Conservation (phyloP, 2,888 invertebrate species). For the Polymixis lichenea region DNA sequence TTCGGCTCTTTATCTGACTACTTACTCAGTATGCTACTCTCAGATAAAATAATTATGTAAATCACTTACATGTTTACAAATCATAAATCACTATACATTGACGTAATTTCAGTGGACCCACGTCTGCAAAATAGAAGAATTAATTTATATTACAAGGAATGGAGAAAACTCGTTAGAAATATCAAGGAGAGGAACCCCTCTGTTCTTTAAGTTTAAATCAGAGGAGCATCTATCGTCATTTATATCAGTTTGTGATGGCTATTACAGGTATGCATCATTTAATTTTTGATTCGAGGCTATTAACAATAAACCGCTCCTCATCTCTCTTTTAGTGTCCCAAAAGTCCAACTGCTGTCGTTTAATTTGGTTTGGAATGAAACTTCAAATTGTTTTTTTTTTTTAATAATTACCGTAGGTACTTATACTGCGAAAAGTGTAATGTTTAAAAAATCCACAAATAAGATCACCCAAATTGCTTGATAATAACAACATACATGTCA, state of each 20-base stretch:
- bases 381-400: neutral
- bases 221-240: slow-evolving; percentile 93
- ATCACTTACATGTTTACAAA: slow-evolving; percentile 22
- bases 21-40: neutral
- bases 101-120: slow-evolving; percentile 91
- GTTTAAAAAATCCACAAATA: neutral
- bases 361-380: neutral
- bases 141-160: slow-evolving; percentile 95
- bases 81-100: slow-evolving; percentile 15
- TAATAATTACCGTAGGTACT: no score
- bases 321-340: no score
- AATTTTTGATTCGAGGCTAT: neutral
- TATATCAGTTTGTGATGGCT: slow-evolving; percentile 95
- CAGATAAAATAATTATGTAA: neutral
- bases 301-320: no score
- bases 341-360: neutral
- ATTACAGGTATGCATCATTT: slow-evolving; percentile 91
- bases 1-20: slow-evolving; percentile 1
- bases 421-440: no score
- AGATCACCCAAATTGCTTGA: neutral
- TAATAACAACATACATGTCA: neutral
- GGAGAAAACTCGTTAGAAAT: slow-evolving; percentile 94
- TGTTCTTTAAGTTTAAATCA: slow-evolving; percentile 93
- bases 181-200: slow-evolving; percentile 94
- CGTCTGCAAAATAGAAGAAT: slow-evolving; percentile 95